Evolutionary conservation across 2,888 invertebrate species (phyloP), one percentile per base, ranked within the genome.

Genomic region (Plebejus anna): DNA sequence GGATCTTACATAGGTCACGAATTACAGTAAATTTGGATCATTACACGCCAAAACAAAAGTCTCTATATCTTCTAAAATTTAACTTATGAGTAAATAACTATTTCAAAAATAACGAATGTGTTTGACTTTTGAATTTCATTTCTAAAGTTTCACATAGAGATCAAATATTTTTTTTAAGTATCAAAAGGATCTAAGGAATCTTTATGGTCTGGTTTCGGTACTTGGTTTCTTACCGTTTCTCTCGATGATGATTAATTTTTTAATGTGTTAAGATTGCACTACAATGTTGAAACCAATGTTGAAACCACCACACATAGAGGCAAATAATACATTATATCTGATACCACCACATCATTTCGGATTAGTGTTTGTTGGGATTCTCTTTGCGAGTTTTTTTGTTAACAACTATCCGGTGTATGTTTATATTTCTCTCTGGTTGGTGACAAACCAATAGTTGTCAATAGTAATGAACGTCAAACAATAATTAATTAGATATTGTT

Each of bases 101-200:
- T 83, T 84, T 83, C 82, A 80, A 79, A 81, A 83, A 82, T 80
- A 51, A 9, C 42, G 85, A 83, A 83, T 85, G 84, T 84, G 81
- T 83, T 86, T 88, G 88, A 89, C 89, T 89, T 89, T 89, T 89
- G 83, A 89, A 89, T 89, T 91, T 90, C 83, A 83, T 85, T 81
- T 84, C 75, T 76, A 71, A 73, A 42, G 47, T 75, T 75, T 66
- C 76, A 73, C 55, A 16, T 76, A 76, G 9, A 70, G 9, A 73
- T 76, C 47, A 75, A 36, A 75, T 9, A 5, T 16, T 66, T 66
- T 61, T 61, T 59, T 55, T 7, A 59, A 22, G 0, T 11, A 13
- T 66, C 32, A 32, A 66, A 13, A 66, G 32, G 4, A 32, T 61
- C 0, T 66, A 32, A 3, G 61, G 4, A 13, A 32, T 32, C 32